These are phyloP conservation scores for Acanthornis magna DNA, from an alignment of 2,797 vertebrate genomes.

Conservation along the genomic window DNA sequence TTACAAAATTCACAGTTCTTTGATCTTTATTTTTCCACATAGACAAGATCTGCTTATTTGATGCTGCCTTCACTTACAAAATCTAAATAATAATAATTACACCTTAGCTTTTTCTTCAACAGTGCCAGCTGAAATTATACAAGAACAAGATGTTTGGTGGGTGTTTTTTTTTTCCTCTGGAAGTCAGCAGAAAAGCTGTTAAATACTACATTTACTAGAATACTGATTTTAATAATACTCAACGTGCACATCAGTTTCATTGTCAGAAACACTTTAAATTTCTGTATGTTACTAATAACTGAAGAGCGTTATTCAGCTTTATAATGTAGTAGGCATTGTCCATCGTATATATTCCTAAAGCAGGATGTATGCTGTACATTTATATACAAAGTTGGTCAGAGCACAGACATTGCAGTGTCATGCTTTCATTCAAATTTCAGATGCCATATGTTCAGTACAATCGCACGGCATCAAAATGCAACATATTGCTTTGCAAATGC, in stretches of 20 bases:
- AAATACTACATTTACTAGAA: conserved; percentile 76
- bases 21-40: conserved; percentile 73
- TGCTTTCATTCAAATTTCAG: conserved; percentile 78
- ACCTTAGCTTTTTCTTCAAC: conserved; percentile 70
- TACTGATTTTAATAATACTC: conserved; percentile 74
- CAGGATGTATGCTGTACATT: conserved; percentile 71
- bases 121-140: conserved; percentile 79
- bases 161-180: conserved; percentile 55
- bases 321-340: conserved; percentile 62
- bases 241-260: conserved; percentile 82
- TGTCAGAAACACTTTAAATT: conserved; percentile 74
- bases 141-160: conserved; percentile 67
- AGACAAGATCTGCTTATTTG: conserved; percentile 52
- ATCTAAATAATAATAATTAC: conserved; percentile 66
- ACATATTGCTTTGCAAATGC: conserved; percentile 76
- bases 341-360: conserved; percentile 71
- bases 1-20: conserved; percentile 72
- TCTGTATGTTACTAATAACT: conserved; percentile 68
- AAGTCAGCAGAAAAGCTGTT: conserved; percentile 73
- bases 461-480: conserved; percentile 76
- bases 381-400: conserved; percentile 76
- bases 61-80: conserved; percentile 62
- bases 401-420: conserved; percentile 76
- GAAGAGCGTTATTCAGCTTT: conserved; percentile 46
- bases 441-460: conserved; percentile 70